Conservation (phyloP, 2,113 vertebrate species). For the Lepidothrix coronata region DNA sequence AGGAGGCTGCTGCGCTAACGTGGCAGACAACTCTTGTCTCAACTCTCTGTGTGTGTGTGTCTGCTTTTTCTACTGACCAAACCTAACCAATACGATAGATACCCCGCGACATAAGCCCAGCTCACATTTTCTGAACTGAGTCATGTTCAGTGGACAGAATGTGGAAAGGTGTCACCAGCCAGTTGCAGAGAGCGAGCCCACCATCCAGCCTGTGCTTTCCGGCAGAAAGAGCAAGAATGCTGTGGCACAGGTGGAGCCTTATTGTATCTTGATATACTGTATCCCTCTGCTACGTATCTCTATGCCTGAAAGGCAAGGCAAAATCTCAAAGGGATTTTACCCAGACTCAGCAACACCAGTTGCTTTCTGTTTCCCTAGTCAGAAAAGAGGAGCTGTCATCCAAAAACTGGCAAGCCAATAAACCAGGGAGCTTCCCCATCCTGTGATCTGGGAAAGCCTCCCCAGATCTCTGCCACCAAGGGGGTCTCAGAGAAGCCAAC, state of each 20-base stretch:
- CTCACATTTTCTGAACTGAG: accelerated
- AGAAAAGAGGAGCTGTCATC: not conserved
- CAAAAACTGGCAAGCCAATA: not conserved
- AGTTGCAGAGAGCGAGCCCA: accelerated
- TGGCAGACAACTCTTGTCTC: too few relatives aligned
- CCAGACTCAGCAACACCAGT: not conserved
- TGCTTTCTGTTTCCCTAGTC: not conserved
- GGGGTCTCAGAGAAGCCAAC: not conserved
- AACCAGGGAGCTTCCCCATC: accelerated
- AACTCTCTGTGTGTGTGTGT: too few relatives aligned
- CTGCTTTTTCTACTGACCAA: too few relatives aligned
- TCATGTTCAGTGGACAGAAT: not conserved
- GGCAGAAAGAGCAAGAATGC: not conserved
- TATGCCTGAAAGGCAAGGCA: not conserved
- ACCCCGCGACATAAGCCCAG: not conserved
- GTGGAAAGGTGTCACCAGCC: not conserved
- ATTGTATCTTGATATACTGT: not conserved
- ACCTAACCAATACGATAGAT: too few relatives aligned
- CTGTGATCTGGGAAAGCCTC: not conserved
- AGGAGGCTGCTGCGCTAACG: too few relatives aligned
- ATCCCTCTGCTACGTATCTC: not conserved
- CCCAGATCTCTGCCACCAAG: not conserved
- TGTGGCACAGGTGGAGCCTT: not conserved
- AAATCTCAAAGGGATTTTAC: not conserved
- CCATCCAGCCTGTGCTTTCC: not conserved